phyloP scores from a whole-genome alignment of 2,113 vertebrate genomes.

The Passer montanus region DNA sequence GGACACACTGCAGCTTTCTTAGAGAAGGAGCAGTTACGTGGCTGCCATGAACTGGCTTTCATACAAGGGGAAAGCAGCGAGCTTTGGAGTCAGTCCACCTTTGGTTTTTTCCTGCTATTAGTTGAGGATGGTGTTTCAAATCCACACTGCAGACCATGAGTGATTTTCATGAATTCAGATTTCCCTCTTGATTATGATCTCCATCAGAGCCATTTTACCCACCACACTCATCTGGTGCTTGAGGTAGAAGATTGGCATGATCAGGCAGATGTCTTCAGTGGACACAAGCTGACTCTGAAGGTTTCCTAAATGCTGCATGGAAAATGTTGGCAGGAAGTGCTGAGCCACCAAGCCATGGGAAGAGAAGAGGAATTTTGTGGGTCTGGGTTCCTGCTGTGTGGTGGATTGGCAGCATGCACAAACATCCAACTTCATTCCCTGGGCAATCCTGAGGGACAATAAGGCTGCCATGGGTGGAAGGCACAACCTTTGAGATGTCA shows the following conservation, averaged over 20 bases:
- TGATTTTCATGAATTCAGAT: background rate
- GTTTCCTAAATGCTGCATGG: background rate
- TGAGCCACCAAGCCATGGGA: background rate
- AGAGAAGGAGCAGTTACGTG: background rate
- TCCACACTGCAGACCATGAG: background rate
- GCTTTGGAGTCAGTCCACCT: background rate
- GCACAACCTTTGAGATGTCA: background rate
- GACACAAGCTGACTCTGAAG: background rate
- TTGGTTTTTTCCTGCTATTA: background rate
- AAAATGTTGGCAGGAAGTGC: background rate
- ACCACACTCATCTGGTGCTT: background rate
- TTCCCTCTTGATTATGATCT: background rate
- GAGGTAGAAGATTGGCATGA: background rate
- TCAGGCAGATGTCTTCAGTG: background rate
- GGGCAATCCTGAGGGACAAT: background rate
- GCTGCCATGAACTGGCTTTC: background rate
- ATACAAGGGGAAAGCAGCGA: background rate
- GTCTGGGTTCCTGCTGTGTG: background rate
- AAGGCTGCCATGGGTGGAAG: background rate
- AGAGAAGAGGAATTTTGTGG: background rate
- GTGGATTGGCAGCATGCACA: rapidly evolving
- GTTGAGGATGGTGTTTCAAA: background rate
- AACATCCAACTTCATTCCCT: background rate
- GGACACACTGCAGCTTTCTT: background rate
- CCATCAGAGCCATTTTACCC: background rate